Percentiles rank a stretch among this genome's conserved stretches.
phyloP scores from a whole-genome alignment of 2,888 invertebrate genomes.

The Arctia plantaginis region DNA sequence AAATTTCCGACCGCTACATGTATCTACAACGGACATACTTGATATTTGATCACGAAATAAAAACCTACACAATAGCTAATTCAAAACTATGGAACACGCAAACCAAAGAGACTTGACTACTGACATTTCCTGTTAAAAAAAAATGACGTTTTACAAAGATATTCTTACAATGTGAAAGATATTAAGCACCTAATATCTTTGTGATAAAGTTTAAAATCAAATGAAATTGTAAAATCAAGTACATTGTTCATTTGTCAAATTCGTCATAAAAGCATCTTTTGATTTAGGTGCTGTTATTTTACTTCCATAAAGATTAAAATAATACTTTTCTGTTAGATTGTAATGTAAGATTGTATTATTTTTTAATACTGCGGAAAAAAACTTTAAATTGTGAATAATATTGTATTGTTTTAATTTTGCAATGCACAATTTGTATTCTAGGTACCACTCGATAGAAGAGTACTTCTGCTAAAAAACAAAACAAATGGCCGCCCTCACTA shows the following conservation, averaged over 20 bases:
- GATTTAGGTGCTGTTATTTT: constrained; percentile 73
- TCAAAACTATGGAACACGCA: constrained; percentile 66
- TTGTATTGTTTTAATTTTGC: not conserved
- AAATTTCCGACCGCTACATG: not conserved
- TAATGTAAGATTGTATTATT: constrained; percentile 4
- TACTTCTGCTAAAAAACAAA: constrained; percentile 49
- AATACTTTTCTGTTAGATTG: not conserved
- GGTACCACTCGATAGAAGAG: constrained; percentile 38
- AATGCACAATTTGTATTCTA: constrained; percentile 27
- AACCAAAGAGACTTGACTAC: constrained; percentile 73
- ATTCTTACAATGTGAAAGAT: constrained; percentile 26
- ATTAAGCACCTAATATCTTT: constrained; percentile 20
- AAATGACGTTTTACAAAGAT: constrained; percentile 64
- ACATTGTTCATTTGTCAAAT: constrained; percentile 49
- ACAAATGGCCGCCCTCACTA: constrained; percentile 68
- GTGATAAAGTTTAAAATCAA: constrained; percentile 35
- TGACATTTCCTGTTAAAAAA: constrained; percentile 78
- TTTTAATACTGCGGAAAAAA: not conserved
- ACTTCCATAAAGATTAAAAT: not conserved
- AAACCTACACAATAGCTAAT: constrained; percentile 54
- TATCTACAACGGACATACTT: constrained; percentile 6
- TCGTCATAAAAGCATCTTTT: constrained; percentile 64
- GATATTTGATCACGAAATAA: constrained; percentile 26
- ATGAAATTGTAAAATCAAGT: constrained; percentile 12
- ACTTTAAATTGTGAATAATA: not conserved